These are phyloP conservation scores for Pterostichus madidus DNA, from an alignment of 2,888 invertebrate species.

Conservation along the genomic window DNA sequence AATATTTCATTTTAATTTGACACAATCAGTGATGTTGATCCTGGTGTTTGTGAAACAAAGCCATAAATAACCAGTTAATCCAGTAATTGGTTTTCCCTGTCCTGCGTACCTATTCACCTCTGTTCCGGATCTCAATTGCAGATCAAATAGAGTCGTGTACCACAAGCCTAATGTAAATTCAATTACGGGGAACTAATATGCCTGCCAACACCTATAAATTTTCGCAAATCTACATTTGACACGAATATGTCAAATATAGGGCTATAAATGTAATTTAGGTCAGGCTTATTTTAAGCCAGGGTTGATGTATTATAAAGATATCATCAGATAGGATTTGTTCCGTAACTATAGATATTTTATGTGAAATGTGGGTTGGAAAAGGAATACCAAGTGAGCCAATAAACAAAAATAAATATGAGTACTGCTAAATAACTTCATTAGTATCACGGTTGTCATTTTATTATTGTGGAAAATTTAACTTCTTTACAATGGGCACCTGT, in stretches of 20 bases:
- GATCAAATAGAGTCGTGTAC: conserved; percentile 22
- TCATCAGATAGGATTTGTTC: not conserved
- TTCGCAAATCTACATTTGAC: conserved; percentile 10
- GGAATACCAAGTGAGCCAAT: too few relatives aligned
- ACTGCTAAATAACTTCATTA: too few relatives aligned
- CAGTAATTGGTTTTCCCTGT: conserved; percentile 35
- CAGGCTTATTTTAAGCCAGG: conserved; percentile 23
- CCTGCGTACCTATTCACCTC: not conserved
- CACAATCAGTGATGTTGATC: conserved; percentile 3
- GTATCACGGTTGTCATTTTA: too few relatives aligned
- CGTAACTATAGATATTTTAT: too few relatives aligned
- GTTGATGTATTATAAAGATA: not conserved
- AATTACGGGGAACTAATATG: conserved; percentile 24
- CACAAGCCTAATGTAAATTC: conserved; percentile 35
- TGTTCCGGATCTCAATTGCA: conserved; percentile 23
- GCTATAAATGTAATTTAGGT: conserved; percentile 30
- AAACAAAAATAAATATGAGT: too few relatives aligned
- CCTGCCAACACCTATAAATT: conserved; percentile 6
- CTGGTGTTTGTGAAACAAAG: not conserved
- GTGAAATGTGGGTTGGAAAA: too few relatives aligned
- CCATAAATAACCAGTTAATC: conserved; percentile 42
- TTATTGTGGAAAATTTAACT: too few relatives aligned
- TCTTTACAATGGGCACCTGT: too few relatives aligned
- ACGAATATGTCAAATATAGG: conserved; percentile 1
- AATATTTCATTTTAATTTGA: conserved; percentile 14